phyloP scores from a whole-genome alignment of 2,797 vertebrate species.

The Tamandua tetradactyla region DNA sequence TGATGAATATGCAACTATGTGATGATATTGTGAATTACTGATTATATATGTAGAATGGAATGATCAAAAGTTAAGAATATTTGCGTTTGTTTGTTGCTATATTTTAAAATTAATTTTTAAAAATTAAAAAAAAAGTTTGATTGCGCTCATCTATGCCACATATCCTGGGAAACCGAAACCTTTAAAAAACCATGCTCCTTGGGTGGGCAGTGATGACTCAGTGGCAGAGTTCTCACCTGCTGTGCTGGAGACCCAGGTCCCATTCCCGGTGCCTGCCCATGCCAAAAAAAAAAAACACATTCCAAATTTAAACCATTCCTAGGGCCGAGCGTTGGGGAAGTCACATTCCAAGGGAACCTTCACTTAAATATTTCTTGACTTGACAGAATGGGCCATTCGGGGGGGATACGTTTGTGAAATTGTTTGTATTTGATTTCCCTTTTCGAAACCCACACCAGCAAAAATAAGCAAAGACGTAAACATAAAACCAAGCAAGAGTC shows the following conservation, averaged over 20 bases:
- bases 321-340: background rate
- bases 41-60: too few species aligned
- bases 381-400: background rate
- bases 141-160: background rate
- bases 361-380: constrained; percentile 36
- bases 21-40: too few species aligned
- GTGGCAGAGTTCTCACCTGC: too few species aligned
- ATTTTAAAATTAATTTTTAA: too few species aligned
- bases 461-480: constrained; percentile 46
- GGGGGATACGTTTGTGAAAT: background rate
- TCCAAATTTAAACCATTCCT: background rate
- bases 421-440: constrained; percentile 28
- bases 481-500: background rate
- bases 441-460: constrained; percentile 48
- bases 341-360: background rate
- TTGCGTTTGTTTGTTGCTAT: too few species aligned
- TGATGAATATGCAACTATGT: too few species aligned
- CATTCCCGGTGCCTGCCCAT: too few species aligned
- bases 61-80: too few species aligned
- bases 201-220: too few species aligned
- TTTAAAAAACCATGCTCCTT: constrained; percentile 6
- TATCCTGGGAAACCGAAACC: background rate
- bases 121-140: too few species aligned
- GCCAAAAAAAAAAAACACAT: constrained; percentile 20
- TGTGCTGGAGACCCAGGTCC: too few species aligned